Evolutionary conservation across 2,888 invertebrate genomes (phyloP).

Genomic region (Liposcelis brunnea): DNA sequence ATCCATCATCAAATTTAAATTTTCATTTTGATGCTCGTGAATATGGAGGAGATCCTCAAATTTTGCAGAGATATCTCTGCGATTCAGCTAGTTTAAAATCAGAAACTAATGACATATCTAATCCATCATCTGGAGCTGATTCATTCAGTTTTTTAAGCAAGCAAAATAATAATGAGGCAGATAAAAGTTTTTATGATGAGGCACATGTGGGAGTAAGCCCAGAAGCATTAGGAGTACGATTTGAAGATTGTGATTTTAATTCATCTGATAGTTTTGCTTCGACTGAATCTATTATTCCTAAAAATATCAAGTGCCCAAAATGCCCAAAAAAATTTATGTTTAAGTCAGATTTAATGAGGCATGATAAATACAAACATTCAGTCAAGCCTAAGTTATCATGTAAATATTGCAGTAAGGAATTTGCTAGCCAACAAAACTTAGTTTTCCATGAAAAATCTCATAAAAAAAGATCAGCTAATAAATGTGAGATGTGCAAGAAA

Average conservation of each 20-base stretch:
- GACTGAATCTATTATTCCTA: constrained; percentile 4
- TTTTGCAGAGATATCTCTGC: constrained; percentile 1
- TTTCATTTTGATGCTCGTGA: neutral
- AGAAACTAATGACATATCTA: neutral
- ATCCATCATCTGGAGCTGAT: neutral
- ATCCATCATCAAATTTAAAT: neutral
- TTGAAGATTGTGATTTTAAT: constrained; percentile 6
- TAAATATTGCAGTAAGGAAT: constrained; percentile 3
- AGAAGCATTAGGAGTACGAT: neutral
- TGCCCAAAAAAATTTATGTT: constrained; percentile 8
- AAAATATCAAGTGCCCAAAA: constrained; percentile 1
- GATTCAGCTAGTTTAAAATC: neutral
- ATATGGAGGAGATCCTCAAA: neutral
- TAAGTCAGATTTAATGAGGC: constrained; percentile 1
- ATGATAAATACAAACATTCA: constrained; percentile 1
- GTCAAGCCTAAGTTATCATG: constrained; percentile 4
- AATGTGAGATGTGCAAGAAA: constrained; percentile 2
- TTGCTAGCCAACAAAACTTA: constrained; percentile 6
- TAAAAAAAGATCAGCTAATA: neutral
- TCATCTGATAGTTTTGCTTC: constrained; percentile 5
- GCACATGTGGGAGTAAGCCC: neutral
- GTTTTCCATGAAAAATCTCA: constrained; percentile 6
- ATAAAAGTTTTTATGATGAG: neutral
- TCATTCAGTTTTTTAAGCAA: too few relatives aligned
- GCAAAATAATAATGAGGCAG: too few relatives aligned